A percentile compares a stretch with the other conserved stretches of the same genome.
Conservation (phyloP, 2,113 vertebrate species). For the Gopherus evgoodei region DNA sequence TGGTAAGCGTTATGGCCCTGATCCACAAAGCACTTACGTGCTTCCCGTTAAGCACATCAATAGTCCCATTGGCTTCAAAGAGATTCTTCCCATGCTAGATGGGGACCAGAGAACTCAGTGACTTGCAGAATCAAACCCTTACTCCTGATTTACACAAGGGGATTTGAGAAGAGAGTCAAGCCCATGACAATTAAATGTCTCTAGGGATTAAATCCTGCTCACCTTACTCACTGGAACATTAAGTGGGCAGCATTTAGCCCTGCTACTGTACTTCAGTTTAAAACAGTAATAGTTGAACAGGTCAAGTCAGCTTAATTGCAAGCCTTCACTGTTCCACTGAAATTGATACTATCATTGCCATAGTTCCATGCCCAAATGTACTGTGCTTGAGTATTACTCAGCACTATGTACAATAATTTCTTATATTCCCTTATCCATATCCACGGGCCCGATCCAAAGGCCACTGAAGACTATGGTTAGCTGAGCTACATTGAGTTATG, state of each 20-base stretch:
- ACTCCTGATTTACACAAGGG: neutral
- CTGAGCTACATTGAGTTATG: fast-evolving
- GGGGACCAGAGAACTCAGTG: neutral
- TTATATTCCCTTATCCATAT: neutral
- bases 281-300: neutral
- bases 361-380: neutral
- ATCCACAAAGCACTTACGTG: fast-evolving
- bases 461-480: neutral
- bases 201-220: neutral
- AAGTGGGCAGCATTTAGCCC: neutral
- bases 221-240: neutral
- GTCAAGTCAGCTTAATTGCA: neutral
- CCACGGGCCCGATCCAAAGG: neutral
- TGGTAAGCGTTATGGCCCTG: fast-evolving
- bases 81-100: neutral
- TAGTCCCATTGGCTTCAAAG: too few relatives aligned
- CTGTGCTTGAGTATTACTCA: neutral
- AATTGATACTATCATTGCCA: neutral
- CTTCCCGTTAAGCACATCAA: neutral
- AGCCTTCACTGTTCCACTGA: neutral
- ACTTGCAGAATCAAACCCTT: neutral
- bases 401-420: neutral
- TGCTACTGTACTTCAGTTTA: neutral
- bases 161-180: neutral
- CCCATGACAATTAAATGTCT: neutral